Evolutionary conservation across 2,888 invertebrate genomes (phyloP).

Genomic region (Epirrhoe tristata): DNA sequence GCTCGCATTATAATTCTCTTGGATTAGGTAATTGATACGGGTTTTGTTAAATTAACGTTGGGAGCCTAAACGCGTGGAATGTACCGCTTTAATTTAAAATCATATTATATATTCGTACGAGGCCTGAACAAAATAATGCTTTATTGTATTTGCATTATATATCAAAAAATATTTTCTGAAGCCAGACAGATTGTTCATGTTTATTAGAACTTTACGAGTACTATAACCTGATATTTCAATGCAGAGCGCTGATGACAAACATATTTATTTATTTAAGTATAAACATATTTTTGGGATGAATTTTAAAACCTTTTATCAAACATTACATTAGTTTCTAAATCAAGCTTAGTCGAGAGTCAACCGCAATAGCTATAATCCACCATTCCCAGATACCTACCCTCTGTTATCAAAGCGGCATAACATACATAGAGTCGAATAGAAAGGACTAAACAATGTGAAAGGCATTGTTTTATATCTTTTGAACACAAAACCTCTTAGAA

Average conservation of each 20-base stretch:
- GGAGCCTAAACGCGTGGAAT: slow-evolving; percentile 16
- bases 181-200: not conserved
- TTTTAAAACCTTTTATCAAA: too few relatives aligned
- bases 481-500: not conserved
- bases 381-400: too few relatives aligned
- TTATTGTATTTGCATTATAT: not conserved
- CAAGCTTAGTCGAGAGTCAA: too few relatives aligned
- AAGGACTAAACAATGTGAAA: too few relatives aligned
- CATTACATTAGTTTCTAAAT: too few relatives aligned
- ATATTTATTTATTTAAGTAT: too few relatives aligned
- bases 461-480: not conserved
- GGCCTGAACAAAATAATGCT: slow-evolving; percentile 8
- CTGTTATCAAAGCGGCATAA: too few relatives aligned
- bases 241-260: not conserved
- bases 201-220: not conserved
- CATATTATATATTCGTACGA: not conserved
- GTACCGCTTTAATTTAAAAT: slow-evolving; percentile 16
- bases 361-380: too few relatives aligned
- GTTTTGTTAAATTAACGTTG: slow-evolving; percentile 47
- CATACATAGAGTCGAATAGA: not conserved
- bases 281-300: too few relatives aligned
- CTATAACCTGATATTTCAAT: not conserved
- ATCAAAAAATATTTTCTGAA: not conserved
- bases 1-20: slow-evolving; percentile 66
- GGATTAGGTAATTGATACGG: slow-evolving; percentile 66